Evolutionary conservation across 2,797 vertebrate genomes (phyloP).

Genomic region (Hemibagrus guttatus): DNA sequence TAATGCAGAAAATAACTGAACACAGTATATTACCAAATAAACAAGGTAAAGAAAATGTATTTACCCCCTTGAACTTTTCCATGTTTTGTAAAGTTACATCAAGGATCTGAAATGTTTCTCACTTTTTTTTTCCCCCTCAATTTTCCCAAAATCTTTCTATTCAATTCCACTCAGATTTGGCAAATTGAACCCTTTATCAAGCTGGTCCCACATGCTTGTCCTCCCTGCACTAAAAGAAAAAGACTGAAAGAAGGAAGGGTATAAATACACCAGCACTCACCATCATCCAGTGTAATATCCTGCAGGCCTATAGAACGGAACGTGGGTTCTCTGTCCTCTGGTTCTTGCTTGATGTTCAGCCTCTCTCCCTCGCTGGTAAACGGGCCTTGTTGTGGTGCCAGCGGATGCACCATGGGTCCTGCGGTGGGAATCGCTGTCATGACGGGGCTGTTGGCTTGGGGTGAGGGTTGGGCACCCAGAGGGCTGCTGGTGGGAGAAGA

Average conservation of each 20-base stretch:
- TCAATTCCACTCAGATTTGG: background rate
- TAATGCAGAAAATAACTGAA: background rate
- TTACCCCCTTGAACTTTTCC: background rate
- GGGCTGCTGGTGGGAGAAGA: constrained; percentile 83
- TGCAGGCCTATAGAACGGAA: constrained; percentile 95
- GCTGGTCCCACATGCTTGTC: background rate
- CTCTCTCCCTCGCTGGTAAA: constrained; percentile 82
- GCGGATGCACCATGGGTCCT: constrained; percentile 80
- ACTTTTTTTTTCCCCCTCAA: background rate
- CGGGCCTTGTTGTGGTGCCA: constrained; percentile 73
- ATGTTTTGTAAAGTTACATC: background rate
- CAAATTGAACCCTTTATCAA: background rate
- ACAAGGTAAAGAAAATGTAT: background rate
- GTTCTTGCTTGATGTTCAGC: constrained; percentile 91
- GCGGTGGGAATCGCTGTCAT: constrained; percentile 74
- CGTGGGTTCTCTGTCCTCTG: constrained; percentile 88
- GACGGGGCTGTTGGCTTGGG: constrained; percentile 80
- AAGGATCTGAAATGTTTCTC: background rate
- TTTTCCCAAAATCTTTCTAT: background rate
- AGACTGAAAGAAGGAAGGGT: background rate
- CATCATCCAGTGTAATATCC: constrained; percentile 98
- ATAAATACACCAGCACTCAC: constrained; percentile 74
- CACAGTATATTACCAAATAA: background rate
- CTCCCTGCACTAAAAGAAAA: background rate
- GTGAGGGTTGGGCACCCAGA: constrained; percentile 76